These are phyloP conservation scores for Hyphantria cunea DNA, from an alignment of 1,140 invertebrate species.

Conservation along the genomic window DNA sequence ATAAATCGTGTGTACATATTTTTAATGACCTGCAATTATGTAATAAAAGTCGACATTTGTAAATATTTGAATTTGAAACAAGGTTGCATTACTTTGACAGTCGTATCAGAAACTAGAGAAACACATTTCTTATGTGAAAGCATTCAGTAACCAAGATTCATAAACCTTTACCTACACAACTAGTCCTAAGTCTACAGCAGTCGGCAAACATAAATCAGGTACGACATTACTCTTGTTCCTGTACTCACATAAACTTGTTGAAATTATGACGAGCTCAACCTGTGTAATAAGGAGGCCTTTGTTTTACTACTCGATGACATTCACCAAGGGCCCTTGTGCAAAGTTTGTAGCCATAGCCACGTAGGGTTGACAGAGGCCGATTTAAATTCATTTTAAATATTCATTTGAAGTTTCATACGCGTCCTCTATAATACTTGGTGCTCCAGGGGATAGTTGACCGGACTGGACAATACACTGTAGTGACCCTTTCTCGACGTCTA, in stretches of 20 bases:
- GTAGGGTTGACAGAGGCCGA: slow-evolving; percentile 9
- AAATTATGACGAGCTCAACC: slow-evolving; percentile 33
- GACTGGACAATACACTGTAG: neutral
- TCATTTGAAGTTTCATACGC: slow-evolving; percentile 8
- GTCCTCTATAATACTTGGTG: neutral
- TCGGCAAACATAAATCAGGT: slow-evolving; percentile 26
- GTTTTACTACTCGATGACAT: slow-evolving; percentile 31
- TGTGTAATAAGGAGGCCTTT: slow-evolving; percentile 32
- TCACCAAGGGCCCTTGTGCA: slow-evolving; percentile 14
- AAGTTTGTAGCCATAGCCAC: slow-evolving; percentile 15
- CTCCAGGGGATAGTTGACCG: slow-evolving; percentile 4
- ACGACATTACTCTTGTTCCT: slow-evolving; percentile 27
- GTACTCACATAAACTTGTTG: slow-evolving; percentile 31
- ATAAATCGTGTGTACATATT: too few species aligned
- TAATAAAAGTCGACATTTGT: too few species aligned
- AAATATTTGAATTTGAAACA: too few species aligned
- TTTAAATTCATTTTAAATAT: slow-evolving; percentile 15
- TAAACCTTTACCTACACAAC: slow-evolving; percentile 18
- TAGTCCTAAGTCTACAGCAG: slow-evolving; percentile 25
- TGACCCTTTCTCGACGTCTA: neutral
- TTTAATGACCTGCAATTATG: too few species aligned
- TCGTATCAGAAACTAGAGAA: neutral
- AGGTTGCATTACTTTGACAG: too few species aligned
- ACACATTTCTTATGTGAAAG: slow-evolving; percentile 13
- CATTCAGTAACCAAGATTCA: slow-evolving; percentile 22